Base-by-base conservation (phyloP, 2,797 vertebrate species). In the Trachurus trachurus region DNA sequence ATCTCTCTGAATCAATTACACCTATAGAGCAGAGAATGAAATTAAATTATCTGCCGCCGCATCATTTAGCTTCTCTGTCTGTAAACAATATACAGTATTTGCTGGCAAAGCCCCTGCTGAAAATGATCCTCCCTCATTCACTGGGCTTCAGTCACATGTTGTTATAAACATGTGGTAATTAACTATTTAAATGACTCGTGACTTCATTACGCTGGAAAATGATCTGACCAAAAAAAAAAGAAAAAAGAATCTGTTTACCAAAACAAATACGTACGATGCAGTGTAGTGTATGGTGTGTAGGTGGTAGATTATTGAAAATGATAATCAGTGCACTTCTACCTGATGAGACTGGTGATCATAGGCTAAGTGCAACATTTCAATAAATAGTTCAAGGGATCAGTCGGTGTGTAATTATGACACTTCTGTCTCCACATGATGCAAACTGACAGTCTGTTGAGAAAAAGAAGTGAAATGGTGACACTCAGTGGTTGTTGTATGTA, bases 401-500 rank as follows among this genome's bases (percentile, higher is more conserved):
- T n/a, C 37, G 13, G 19, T 50, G 49, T 10, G 19, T 11, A 21
- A 50, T 50, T 21, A n/a, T 19, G 26, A 57, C 21, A 10, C 7
- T 6, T 9, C 9, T 19, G 9, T 58, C 56, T 37, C 26, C 15
- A 31, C 3, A 16, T 12, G 15, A 8, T 58, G 1, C 3, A 12
- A 15, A 50, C 29, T 37, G 19, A 37, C 19, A 31, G 21, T 8
- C 22, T 21, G 11, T 21, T 10, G 22, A 50, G 16, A 26, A 26
- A 69, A 58, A 34, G 13, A 64, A 71, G 42, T 69, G 56, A 88
- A 88, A 89, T 66, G 37, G 84, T 53, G 89, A 81, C 91, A 70
- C 82, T 1, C 4, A 83, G 90, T 92, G 93, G 92, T 71, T 67
- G 34, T 22, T 64, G 40, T 9, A 7, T 78, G 84, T 21, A 88